Evolutionary conservation across 2,888 invertebrate species (phyloP).

Genomic region (Boloria selene): DNA sequence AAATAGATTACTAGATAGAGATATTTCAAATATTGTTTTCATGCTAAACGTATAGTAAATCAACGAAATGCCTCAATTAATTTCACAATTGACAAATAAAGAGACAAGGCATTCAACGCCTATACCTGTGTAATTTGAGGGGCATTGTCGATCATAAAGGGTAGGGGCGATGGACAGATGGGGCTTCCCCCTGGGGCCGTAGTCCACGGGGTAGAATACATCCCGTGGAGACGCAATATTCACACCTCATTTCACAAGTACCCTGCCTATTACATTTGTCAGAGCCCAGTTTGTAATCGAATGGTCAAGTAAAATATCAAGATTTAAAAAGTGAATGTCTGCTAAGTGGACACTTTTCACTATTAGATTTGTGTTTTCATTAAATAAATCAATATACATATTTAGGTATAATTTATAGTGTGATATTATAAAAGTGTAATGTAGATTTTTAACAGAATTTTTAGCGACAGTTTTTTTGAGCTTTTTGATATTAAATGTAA

Average conservation of each 20-base stretch:
- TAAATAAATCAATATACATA: too few species aligned
- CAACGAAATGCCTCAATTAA: conserved; percentile 43
- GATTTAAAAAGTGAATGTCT: not conserved
- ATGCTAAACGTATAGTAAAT: conserved; percentile 1
- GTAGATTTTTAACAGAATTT: too few species aligned
- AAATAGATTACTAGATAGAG: too few species aligned
- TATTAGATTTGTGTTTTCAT: too few species aligned
- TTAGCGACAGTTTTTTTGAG: too few species aligned
- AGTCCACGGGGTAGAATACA: conserved; percentile 46
- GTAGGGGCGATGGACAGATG: conserved; percentile 64
- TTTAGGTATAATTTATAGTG: too few species aligned
- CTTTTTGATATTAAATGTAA: not conserved
- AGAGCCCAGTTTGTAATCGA: conserved; percentile 46
- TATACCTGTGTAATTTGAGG: conserved; percentile 71
- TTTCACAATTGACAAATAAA: conserved; percentile 51
- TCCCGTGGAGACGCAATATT: conserved; percentile 78
- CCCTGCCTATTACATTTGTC: conserved; percentile 70
- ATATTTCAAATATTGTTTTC: too few species aligned
- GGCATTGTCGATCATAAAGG: conserved; percentile 63
- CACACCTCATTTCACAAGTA: conserved; percentile 80
- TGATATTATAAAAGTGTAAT: too few species aligned
- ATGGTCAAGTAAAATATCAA: conserved; percentile 14
- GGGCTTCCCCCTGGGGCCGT: conserved; percentile 59
- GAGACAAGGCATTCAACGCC: conserved; percentile 46
- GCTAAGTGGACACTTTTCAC: not conserved